These are phyloP conservation scores for Alosa alosa DNA, from an alignment of 2,113 vertebrate genomes.

Conservation along the genomic window DNA sequence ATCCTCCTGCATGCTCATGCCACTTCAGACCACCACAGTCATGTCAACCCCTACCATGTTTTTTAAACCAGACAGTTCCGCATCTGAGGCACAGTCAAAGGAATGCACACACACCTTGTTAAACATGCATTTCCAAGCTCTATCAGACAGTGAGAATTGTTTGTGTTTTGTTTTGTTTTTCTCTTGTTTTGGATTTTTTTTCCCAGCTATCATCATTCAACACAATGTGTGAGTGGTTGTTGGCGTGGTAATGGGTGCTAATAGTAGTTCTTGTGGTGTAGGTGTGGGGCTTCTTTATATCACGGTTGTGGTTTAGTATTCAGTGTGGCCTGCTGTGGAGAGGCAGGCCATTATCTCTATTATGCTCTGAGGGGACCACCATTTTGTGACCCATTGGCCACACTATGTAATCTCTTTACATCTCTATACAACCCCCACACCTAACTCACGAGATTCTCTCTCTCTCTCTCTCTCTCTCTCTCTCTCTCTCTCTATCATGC, in stretches of 20 bases:
- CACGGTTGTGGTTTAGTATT: background rate
- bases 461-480: conserved; percentile 13
- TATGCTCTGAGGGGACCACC: background rate
- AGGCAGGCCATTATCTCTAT: background rate
- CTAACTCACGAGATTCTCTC: background rate
- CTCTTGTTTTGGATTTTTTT: background rate
- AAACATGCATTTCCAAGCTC: background rate
- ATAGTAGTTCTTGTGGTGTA: background rate
- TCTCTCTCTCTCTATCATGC: background rate
- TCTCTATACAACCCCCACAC: background rate
- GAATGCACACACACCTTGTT: background rate
- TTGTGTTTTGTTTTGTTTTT: background rate
- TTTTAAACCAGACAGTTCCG: background rate
- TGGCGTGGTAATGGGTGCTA: background rate
- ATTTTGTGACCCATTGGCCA: background rate
- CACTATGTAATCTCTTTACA: background rate
- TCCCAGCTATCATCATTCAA: background rate
- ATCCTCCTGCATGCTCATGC: background rate
- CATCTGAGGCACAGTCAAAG: background rate
- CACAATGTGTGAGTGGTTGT: background rate
- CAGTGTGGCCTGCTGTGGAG: background rate
- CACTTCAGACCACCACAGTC: background rate
- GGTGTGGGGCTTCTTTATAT: background rate
- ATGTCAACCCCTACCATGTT: background rate
- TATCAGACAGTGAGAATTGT: background rate